phyloP scores from a whole-genome alignment of 2,797 vertebrate genomes.

The Xiphophorus birchmanni region DNA sequence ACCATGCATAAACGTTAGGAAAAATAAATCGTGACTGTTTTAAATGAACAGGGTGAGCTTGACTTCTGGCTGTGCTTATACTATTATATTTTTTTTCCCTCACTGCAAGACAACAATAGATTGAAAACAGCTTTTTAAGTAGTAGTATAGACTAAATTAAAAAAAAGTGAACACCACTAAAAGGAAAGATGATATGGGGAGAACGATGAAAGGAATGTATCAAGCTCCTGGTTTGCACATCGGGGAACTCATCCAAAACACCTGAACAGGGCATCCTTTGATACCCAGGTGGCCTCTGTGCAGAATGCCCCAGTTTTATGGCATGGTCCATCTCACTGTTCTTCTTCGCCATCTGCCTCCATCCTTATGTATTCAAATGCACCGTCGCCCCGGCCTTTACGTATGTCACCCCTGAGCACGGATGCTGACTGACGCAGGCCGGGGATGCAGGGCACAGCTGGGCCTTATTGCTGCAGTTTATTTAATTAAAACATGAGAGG shows the following conservation, averaged over 20 bases:
- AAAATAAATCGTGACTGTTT: neutral
- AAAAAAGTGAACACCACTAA: constrained; percentile 3
- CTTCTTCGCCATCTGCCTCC: constrained; percentile 19
- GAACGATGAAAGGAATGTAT: constrained; percentile 42
- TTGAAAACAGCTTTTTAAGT: neutral
- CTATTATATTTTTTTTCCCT: neutral
- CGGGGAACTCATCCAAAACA: constrained; percentile 64
- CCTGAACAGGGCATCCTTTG: constrained; percentile 69
- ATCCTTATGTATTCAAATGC: constrained; percentile 38
- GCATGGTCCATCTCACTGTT: constrained; percentile 28
- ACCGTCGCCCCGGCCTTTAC: constrained; percentile 36
- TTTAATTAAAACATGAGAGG: constrained; percentile 82
- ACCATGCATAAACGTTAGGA: neutral
- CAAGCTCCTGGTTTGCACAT: constrained; percentile 58
- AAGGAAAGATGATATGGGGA: constrained; percentile 11
- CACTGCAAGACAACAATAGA: neutral
- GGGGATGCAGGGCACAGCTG: constrained; percentile 76
- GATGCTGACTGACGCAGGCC: constrained; percentile 66
- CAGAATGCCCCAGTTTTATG: constrained; percentile 63
- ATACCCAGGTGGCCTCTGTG: constrained; percentile 59
- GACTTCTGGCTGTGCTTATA: neutral
- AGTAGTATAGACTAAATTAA: neutral
- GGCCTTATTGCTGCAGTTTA: constrained; percentile 74
- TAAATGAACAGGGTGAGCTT: neutral
- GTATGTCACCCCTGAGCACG: constrained; percentile 55